A percentile compares a stretch with the other conserved stretches of the same genome.
phyloP scores from a whole-genome alignment of 1,140 invertebrate species.

The Vanessa tameamea region DNA sequence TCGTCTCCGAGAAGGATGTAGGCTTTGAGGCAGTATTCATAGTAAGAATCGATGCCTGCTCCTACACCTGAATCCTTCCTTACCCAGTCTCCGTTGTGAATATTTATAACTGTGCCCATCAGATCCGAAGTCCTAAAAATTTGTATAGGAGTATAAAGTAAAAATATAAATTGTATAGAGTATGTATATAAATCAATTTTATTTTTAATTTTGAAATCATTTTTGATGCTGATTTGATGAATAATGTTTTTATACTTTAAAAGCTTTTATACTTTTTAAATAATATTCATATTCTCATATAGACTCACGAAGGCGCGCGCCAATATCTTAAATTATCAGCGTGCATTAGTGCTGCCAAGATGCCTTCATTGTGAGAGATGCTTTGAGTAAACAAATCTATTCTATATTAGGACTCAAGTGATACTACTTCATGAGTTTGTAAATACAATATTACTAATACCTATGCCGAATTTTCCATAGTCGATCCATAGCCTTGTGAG shows the following conservation, averaged over 20 bases:
- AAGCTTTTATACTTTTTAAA: too few relatives aligned
- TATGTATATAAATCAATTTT: too few relatives aligned
- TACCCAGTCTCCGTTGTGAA: slow-evolving; percentile 99
- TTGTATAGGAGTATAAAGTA: background rate
- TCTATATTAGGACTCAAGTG: background rate
- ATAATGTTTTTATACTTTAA: too few relatives aligned
- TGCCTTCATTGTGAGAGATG: too few relatives aligned
- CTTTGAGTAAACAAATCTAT: too few relatives aligned
- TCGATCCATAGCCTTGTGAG: slow-evolving; percentile 97
- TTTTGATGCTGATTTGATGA: too few relatives aligned
- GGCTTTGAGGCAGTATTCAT: slow-evolving; percentile 98
- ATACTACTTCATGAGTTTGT: background rate
- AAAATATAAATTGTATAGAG: background rate
- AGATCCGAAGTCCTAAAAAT: slow-evolving; percentile 87
- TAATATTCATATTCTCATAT: too few relatives aligned
- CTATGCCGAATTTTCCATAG: slow-evolving; percentile 97
- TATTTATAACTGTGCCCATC: slow-evolving; percentile 96
- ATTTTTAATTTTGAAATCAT: too few relatives aligned
- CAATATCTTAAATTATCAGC: too few relatives aligned
- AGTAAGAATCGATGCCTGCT: slow-evolving; percentile 99
- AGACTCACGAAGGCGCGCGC: too few relatives aligned
- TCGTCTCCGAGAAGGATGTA: slow-evolving; percentile 92
- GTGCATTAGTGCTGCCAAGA: too few relatives aligned
- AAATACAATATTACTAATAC: slow-evolving; percentile 41
- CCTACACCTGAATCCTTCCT: slow-evolving; percentile 97